Conservation (phyloP, 2,113 vertebrate genomes). For the Pogona vitticeps region DNA sequence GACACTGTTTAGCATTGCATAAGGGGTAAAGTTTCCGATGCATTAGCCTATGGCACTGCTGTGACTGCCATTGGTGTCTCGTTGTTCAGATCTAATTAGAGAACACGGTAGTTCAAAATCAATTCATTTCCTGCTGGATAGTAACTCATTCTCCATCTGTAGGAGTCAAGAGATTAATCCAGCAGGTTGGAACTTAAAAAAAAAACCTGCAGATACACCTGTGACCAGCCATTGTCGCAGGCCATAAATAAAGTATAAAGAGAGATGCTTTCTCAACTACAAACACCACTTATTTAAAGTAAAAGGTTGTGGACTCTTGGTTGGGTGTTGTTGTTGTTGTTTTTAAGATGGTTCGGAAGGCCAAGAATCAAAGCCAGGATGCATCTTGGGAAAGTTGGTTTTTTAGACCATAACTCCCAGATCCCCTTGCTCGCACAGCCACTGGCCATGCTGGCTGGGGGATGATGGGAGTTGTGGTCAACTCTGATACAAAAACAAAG, state of each 20-base stretch:
- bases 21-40: conserved; percentile 44
- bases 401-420: too few relatives aligned
- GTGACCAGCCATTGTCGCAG: background rate
- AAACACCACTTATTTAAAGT: background rate
- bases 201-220: conserved; percentile 33
- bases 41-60: conserved; percentile 50
- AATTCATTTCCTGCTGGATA: conserved; percentile 71
- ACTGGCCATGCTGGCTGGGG: too few relatives aligned
- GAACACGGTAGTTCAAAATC: conserved; percentile 71
- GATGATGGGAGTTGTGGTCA: background rate
- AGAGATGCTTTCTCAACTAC: conserved; percentile 19
- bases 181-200: conserved; percentile 49
- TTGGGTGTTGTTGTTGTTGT: too few relatives aligned
- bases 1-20: conserved; percentile 38
- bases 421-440: too few relatives aligned
- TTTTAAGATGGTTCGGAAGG: too few relatives aligned
- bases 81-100: conserved; percentile 72
- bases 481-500: too few relatives aligned
- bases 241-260: background rate
- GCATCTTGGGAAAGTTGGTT: too few relatives aligned
- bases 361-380: too few relatives aligned
- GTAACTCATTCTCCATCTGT: conserved; percentile 62
- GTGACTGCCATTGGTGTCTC: conserved; percentile 57
- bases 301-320: background rate
- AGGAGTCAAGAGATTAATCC: conserved; percentile 58